Evolutionary conservation across 2,888 invertebrate species (phyloP), one percentile per base, ranked within the genome.

Genomic region (Tineola bisselliella): DNA sequence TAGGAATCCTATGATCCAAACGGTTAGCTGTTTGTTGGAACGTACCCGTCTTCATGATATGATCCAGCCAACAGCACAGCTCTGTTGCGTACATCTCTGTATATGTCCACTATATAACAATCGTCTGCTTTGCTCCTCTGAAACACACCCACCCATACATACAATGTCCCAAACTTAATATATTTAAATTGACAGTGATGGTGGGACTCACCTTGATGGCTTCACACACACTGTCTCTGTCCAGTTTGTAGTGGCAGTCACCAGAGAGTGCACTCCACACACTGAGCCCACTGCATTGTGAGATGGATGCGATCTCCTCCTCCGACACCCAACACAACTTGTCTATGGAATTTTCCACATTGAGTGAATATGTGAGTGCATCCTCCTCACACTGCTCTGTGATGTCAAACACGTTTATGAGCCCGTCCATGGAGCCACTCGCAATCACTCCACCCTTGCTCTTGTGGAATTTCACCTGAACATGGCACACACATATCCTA

Each of bases 341-440:
- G 64, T 90, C 92, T 61, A 96, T 90, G 12, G 94, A 92, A 63
- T 92, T 92, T 70, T 93, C 93, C 0, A 93, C 90, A 71, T 96
- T 96, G 30, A 95, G 83, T 0, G 94, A 92, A 67, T 90, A 91
- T 12, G 82, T 79, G 1, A 97, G 81, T 0, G 97, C 96, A 68
- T 94, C 93, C 62, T 95, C 94, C 80, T 97, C 97, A 0, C 77
- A 82, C 0, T 82, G 69, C 71, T 95, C 89, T 59, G 89, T 88
- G 18, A 97, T 86, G 75, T 97, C 93, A 77, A 91, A 97, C 1
- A 95, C 72, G 78, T 97, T 97, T 0, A 97, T 89, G 13, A 97
- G 86, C 0, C 96, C 96, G 76, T 97, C 97, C 0, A 91, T 89
- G 1, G 95, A 92, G 0, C 95, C 94, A 0, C 94, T 90, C 12